Evolutionary conservation across 1,140 invertebrate species (phyloP).

Genomic region (Drosophila willistoni): DNA sequence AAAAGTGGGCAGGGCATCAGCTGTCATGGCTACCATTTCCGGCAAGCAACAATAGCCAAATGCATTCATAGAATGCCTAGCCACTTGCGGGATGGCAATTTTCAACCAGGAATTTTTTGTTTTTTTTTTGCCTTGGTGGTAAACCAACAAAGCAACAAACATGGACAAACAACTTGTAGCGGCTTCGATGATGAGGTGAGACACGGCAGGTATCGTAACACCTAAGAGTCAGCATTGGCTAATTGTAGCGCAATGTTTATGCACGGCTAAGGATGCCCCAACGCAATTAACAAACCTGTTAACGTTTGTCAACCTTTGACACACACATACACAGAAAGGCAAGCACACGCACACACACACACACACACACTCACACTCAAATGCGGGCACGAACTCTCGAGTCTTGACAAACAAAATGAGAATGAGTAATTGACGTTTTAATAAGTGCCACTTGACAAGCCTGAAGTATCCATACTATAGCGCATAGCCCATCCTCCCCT

Average conservation of each 20-base stretch:
- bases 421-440: conserved; percentile 72
- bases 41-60: conserved; percentile 28
- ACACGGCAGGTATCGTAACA: conserved; percentile 27
- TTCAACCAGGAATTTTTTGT: neutral
- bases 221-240: conserved; percentile 40
- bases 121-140: neutral
- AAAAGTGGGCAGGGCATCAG: conserved; percentile 20
- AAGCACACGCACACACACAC: neutral
- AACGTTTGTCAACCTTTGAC: conserved; percentile 39
- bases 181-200: neutral
- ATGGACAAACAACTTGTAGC: conserved; percentile 18
- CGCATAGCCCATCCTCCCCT: neutral
- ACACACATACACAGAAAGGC: conserved; percentile 14
- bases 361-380: conserved; percentile 7
- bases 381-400: conserved; percentile 30
- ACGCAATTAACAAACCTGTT: conserved; percentile 53
- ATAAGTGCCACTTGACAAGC: conserved; percentile 59
- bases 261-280: conserved; percentile 24
- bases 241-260: conserved; percentile 51
- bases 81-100: conserved; percentile 36
- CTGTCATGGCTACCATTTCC: conserved; percentile 40
- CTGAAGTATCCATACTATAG: conserved; percentile 22
- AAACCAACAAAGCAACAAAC: neutral
- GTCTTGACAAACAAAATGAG: conserved; percentile 48
- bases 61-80: conserved; percentile 32